phyloP scores from a whole-genome alignment of 2,797 vertebrate genomes.

The Myotis pilosus region DNA sequence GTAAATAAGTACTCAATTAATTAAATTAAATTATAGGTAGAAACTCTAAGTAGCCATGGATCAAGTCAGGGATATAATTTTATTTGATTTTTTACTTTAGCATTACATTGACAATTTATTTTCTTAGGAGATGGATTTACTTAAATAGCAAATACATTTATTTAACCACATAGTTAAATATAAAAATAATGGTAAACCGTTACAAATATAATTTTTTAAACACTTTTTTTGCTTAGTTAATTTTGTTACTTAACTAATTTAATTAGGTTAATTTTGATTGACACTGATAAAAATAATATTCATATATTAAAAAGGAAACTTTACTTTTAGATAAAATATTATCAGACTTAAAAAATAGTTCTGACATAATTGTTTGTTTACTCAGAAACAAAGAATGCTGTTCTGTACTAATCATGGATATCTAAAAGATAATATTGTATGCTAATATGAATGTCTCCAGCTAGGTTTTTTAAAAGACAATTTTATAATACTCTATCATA shows the following conservation, averaged over 20 bases:
- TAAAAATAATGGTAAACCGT: not conserved
- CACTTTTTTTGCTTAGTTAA: not conserved
- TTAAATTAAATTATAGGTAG: constrained; percentile 20
- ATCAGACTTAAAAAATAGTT: not conserved
- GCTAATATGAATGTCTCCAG: not conserved
- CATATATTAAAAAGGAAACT: not conserved
- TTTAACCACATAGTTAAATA: not conserved
- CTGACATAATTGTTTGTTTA: not conserved
- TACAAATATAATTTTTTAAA: constrained; percentile 1
- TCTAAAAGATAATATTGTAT: not conserved
- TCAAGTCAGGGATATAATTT: not conserved
- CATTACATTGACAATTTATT: not conserved
- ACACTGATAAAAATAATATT: not conserved
- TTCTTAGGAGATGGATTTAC: not conserved
- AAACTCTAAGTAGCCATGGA: not conserved
- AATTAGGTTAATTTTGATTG: not conserved
- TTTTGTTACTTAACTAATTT: constrained; percentile 5
- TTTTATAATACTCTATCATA: not conserved
- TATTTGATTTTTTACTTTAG: not conserved
- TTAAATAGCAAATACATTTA: not conserved
- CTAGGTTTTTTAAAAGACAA: not conserved
- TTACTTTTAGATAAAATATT: not conserved
- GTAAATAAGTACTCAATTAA: not conserved
- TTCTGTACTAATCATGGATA: not conserved
- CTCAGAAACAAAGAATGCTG: not conserved